A percentile compares a stretch with the other conserved stretches of the same genome.
phyloP scores from a whole-genome alignment of 2,797 vertebrate species.

The Cynodonichthys magdalenae region DNA sequence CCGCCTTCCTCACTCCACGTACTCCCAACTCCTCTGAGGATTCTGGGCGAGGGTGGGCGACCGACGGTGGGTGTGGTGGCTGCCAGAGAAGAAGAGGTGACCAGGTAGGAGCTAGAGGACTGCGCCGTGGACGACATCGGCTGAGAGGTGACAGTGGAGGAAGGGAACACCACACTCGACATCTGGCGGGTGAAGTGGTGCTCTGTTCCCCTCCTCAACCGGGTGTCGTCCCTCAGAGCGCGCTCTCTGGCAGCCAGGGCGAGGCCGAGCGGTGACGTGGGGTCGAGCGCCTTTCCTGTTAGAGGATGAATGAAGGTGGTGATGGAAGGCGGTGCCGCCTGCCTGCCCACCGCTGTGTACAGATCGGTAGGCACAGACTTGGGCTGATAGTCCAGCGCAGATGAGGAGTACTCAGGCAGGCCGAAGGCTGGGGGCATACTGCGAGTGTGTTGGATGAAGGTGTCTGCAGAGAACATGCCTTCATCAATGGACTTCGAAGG shows the following conservation, averaged over 20 bases:
- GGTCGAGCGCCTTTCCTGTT: constrained; percentile 92
- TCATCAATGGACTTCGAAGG: constrained; percentile 95
- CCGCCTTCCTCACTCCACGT: constrained; percentile 74
- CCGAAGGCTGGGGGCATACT: constrained; percentile 86
- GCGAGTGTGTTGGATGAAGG: constrained; percentile 87
- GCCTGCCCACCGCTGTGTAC: constrained; percentile 74
- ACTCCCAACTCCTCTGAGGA: constrained; percentile 72
- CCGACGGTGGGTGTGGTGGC: constrained; percentile 78
- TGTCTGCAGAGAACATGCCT: constrained; percentile 91
- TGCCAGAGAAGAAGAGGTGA: constrained; percentile 83
- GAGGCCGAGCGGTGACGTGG: constrained; percentile 88
- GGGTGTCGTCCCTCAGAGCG: constrained; percentile 86
- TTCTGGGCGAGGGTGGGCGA: constrained; percentile 80
- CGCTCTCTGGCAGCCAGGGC: constrained; percentile 90
- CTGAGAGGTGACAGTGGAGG: constrained; percentile 66
- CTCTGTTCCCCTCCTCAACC: constrained; percentile 75
- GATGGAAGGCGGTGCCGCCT: constrained; percentile 45
- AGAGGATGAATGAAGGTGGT: constrained; percentile 91
- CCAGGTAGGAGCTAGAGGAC: constrained; percentile 80
- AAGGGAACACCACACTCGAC: constrained; percentile 72
- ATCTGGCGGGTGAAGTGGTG: constrained; percentile 82
- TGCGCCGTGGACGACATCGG: constrained; percentile 71
- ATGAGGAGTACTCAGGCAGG: constrained; percentile 79
- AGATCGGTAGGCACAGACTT: constrained; percentile 84
- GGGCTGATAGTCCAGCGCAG: constrained; percentile 82